These are phyloP conservation scores for Chesias legatella DNA, from an alignment of 2,888 invertebrate genomes.

Conservation along the genomic window DNA sequence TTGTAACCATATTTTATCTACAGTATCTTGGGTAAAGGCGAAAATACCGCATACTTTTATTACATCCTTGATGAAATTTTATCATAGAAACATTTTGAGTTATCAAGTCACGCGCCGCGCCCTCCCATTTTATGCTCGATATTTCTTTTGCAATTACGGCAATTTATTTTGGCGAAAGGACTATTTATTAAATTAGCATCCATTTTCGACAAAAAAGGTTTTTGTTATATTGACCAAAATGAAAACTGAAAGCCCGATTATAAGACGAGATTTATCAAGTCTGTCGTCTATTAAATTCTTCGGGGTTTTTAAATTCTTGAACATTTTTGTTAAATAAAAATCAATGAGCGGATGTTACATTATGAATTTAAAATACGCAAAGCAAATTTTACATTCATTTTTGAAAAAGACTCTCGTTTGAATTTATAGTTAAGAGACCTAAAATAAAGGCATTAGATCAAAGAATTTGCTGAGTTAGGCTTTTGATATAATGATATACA, in stretches of 20 bases:
- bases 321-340: neutral
- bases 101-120: constrained; percentile 41
- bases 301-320: neutral
- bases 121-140: constrained; percentile 37
- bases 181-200: constrained; percentile 52
- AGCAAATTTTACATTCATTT: no score
- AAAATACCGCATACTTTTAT: no score
- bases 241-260: constrained; percentile 33
- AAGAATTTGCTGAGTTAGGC: no score
- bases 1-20: no score
- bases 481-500: no score
- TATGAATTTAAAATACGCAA: no score
- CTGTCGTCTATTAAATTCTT: constrained; percentile 10
- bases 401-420: no score
- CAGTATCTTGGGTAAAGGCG: no score
- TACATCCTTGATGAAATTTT: constrained; percentile 18
- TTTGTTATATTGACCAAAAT: constrained; percentile 34
- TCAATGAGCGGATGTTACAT: neutral
- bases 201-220: constrained; percentile 40
- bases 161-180: constrained; percentile 44
- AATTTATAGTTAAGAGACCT: no score
- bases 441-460: no score
- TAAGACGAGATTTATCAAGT: constrained; percentile 19
- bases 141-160: constrained; percentile 44
- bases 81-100: constrained; percentile 33